Percentiles rank a stretch among this genome's conserved stretches.
Conservation (phyloP, 2,888 invertebrate species). For the Nezara viridula region DNA sequence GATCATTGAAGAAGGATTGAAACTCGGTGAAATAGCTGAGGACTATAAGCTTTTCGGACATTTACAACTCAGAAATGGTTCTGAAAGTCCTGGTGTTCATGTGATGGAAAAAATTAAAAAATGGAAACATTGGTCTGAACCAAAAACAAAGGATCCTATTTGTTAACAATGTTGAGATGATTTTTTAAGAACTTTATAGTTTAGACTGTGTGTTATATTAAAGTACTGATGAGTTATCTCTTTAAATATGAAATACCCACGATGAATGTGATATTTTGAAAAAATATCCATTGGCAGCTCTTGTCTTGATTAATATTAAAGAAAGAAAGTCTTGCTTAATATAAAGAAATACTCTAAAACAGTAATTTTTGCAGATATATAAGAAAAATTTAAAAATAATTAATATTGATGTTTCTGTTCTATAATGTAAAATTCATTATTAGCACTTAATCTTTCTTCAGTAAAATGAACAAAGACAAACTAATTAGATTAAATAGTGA, state of each 20-base stretch:
- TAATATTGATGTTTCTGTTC: background rate
- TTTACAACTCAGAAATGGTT: background rate
- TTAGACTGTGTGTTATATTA: background rate
- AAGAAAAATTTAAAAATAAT: background rate
- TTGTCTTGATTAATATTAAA: background rate
- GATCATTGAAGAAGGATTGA: constrained; percentile 49
- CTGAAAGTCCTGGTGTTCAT: constrained; percentile 14
- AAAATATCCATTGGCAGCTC: background rate
- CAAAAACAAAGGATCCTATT: background rate
- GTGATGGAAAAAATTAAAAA: constrained; percentile 12
- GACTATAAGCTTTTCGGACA: constrained; percentile 47
- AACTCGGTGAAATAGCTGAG: background rate
- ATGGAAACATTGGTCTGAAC: constrained; percentile 36
- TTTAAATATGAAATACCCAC: background rate
- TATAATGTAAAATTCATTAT: background rate
- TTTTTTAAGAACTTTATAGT: background rate
- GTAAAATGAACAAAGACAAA: background rate
- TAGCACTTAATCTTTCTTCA: background rate
- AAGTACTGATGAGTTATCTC: background rate
- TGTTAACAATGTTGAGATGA: background rate
- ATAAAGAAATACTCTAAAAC: background rate
- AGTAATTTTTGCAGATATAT: background rate
- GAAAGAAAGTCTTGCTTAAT: background rate
- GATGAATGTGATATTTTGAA: background rate
- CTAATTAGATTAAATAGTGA: background rate